Base-by-base conservation (phyloP, 2,797 vertebrate genomes). In the Danio choprae region DNA sequence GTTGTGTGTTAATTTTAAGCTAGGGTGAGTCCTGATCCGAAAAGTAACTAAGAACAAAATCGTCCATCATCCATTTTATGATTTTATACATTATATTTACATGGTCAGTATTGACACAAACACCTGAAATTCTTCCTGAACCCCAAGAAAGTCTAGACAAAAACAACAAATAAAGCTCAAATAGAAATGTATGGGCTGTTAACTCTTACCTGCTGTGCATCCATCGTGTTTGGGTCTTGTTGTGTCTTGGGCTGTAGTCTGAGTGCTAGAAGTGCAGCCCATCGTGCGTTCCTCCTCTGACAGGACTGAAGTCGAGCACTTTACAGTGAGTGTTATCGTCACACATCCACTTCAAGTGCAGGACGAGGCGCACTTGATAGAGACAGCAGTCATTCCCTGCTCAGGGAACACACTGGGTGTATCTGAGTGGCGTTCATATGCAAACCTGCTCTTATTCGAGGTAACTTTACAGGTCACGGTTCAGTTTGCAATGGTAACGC, bases 241-340 rank as follows among this genome's bases (percentile, higher is more conserved):
- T 53, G 91, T 87, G 11, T 95, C 94, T 46, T 92, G 83, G 41
- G 90, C 91, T 70, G 90, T 88, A 58, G 93, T 94, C 77, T 93
- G 91, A 38, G 92, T 89, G 83, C 94, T 95, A 43, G 90, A 90
- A 74, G 91, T 91, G 90, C 94, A 95, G 87, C 93, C 94, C 94
- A 95, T 95, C 85, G 89, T 93, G 91, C 70, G 84, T 83, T 38
- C 75, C 81, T 38, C 44, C 82, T 38, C 44, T 72, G 44, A 18
- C 56, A 22, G 12, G 7, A 53, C 9, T 63, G 1, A 62, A 46
- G 77, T 55, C 40, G 22, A 48, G 36, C 69, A 46, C 58, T 62
- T 51, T 53, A 11, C 15, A 5, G 38, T 53, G 68, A 63, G 40
- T 36, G 36, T 67, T 77, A 18, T 65, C 7, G 60, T 53, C 36